Conservation (phyloP, 2,888 invertebrate species). For the Catocala sponsa region DNA sequence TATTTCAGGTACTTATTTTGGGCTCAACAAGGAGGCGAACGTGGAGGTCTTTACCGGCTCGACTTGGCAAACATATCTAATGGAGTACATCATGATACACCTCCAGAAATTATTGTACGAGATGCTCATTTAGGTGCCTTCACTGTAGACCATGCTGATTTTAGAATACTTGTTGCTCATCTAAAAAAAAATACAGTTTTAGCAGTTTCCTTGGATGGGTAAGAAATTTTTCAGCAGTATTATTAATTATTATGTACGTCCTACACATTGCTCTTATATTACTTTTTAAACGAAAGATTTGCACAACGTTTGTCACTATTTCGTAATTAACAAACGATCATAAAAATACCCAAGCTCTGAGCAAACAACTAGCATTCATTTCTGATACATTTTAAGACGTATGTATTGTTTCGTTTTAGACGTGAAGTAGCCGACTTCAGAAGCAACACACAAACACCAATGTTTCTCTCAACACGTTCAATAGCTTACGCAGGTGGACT, state of each 20-base stretch:
- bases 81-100: slow-evolving; percentile 91
- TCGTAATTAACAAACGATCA: too few species aligned
- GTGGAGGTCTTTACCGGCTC: slow-evolving; percentile 92
- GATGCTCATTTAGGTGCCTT: slow-evolving; percentile 93
- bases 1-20: slow-evolving; percentile 93
- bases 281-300: too few species aligned
- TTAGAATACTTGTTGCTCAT: slow-evolving; percentile 93
- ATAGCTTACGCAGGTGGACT: slow-evolving; percentile 92
- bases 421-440: slow-evolving; percentile 92
- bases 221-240: slow-evolving; percentile 51
- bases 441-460: slow-evolving; percentile 92
- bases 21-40: slow-evolving; percentile 87
- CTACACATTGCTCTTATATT: too few species aligned
- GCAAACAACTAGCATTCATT: too few species aligned
- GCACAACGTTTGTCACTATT: too few species aligned
- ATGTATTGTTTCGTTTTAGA: slow-evolving; percentile 65
- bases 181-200: slow-evolving; percentile 92
- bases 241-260: too few species aligned
- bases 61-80: slow-evolving; percentile 93
- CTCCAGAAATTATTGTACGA: slow-evolving; percentile 89
- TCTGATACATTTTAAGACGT: background rate
- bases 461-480: slow-evolving; percentile 92
- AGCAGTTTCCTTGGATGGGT: slow-evolving; percentile 95
- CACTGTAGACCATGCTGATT: slow-evolving; percentile 94
- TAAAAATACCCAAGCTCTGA: too few species aligned